Evolutionary conservation across 1,140 invertebrate species (phyloP), one percentile per base, ranked within the genome.

Genomic region (Drosophila sucinea): DNA sequence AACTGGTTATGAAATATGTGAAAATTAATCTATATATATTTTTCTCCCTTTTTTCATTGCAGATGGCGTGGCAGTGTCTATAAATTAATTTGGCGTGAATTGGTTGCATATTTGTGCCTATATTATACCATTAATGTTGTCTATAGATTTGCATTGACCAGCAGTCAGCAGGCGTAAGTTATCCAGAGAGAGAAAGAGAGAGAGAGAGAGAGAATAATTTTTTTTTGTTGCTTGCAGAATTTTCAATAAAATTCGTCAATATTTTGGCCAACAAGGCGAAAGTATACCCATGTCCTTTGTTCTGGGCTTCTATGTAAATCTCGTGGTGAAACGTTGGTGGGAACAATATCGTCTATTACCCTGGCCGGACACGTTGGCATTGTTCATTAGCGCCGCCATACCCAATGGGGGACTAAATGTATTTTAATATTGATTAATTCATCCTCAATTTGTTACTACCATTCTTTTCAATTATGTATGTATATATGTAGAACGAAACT

Each of bases 41-140:
- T 17, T 38, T 38, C 6, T 27, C 7, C 1, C 8, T 3, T 29
- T 60, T 41, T 60, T 69, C 4, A 3, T 66, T 56, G 47, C 65
- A 97, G 97, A 95, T 99, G 98, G 98, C 94, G 96, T 91, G 98
- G 98, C 76, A 99, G 98, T 90, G 97, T 99, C n/a, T 99, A 99
- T 94, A 99, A 99, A 94, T 93, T 99, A 87, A 96, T 99, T 56
- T 99, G 97, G 96, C 95, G 97, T 76, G 98, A 99, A 94, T 94
- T 98, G 70, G 92, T 98, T 80, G 96, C 97, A 40, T 99, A 98
- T 93, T 94, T 97, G 80, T 93, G 95, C 70, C 92, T 97, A 67
- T 99, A 98, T 93, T 97, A 96, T 92, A 93, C 95, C 69, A 96
- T 99, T 81, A 98, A 97, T 92, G 93, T 98, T 64, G 93, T 96